Conservation (phyloP, 2,888 invertebrate genomes). For the Disparrhopalites patrizii region DNA sequence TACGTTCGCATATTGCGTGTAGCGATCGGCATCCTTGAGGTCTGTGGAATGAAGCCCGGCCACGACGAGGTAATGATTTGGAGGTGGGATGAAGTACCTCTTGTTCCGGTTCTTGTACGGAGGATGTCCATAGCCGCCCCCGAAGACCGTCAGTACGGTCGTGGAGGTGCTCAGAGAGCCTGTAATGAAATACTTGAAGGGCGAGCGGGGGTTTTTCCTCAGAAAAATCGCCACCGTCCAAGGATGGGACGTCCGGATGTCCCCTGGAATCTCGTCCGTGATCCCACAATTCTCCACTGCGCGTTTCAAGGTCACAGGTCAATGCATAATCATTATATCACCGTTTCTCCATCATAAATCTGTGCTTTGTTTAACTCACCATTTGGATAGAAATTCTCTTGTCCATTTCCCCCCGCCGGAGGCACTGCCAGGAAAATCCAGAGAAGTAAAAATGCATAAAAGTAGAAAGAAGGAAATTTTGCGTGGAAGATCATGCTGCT, state of each 20-base stretch:
- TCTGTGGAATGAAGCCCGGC: slow-evolving; percentile 34
- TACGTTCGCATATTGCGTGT: slow-evolving; percentile 37
- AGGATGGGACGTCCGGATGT: slow-evolving; percentile 32
- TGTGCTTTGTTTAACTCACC: not conserved
- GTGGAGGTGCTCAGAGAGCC: slow-evolving; percentile 34
- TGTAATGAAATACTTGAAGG: slow-evolving; percentile 34
- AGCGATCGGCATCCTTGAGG: slow-evolving; percentile 29
- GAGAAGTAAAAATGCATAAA: too few relatives aligned
- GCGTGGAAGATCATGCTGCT: too few relatives aligned
- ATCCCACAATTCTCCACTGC: slow-evolving; percentile 8
- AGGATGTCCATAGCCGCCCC: slow-evolving; percentile 34
- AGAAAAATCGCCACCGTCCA: slow-evolving; percentile 40
- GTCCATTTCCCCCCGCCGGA: not conserved
- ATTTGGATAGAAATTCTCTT: not conserved
- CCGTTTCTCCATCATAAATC: not conserved
- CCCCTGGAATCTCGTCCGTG: slow-evolving; percentile 27
- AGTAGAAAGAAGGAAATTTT: too few relatives aligned
- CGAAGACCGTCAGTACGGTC: slow-evolving; percentile 37
- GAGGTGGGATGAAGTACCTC: slow-evolving; percentile 30
- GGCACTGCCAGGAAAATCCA: too few relatives aligned
- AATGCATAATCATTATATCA: not conserved
- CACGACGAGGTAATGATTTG: slow-evolving; percentile 29
- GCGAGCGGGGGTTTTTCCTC: slow-evolving; percentile 13
- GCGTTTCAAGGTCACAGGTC: not conserved
- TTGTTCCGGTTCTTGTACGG: slow-evolving; percentile 30